These are phyloP conservation scores for Drosophila sproati DNA, from an alignment of 1,140 invertebrate genomes.

Conservation along the genomic window DNA sequence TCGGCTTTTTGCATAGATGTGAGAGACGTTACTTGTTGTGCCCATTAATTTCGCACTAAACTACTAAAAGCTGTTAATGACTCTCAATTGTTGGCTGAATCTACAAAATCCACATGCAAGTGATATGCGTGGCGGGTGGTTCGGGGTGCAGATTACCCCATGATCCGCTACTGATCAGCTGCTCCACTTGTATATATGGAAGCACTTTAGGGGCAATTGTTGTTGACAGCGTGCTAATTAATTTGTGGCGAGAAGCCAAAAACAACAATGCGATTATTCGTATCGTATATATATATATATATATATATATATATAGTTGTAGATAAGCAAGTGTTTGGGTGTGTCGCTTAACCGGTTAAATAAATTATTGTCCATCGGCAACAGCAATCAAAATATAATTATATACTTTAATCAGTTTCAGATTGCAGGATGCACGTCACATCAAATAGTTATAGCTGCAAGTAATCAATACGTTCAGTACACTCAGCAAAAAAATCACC, in stretches of 20 bases:
- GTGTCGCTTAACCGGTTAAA: neutral
- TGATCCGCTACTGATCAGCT: conserved; percentile 64
- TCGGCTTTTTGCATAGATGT: conserved; percentile 63
- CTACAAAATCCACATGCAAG: too few species aligned
- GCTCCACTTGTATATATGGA: conserved; percentile 50
- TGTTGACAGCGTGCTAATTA: conserved; percentile 69
- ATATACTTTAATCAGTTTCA: conserved; percentile 57
- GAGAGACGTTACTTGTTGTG: conserved; percentile 57
- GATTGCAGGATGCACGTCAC: conserved; percentile 41
- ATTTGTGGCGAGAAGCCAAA: conserved; percentile 13
- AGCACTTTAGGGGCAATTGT: conserved; percentile 49
- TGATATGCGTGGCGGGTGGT: neutral
- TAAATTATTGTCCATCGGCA: neutral
- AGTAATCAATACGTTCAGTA: conserved; percentile 54
- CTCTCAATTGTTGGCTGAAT: conserved; percentile 32
- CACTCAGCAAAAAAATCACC: too few species aligned
- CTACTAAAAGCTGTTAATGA: conserved; percentile 76
- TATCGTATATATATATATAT: conserved; percentile 10
- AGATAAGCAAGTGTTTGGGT: neutral
- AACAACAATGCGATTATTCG: conserved; percentile 13
- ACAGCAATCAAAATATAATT: conserved; percentile 32
- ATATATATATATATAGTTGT: conserved; percentile 1
- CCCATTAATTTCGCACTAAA: conserved; percentile 75
- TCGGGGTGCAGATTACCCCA: neutral
- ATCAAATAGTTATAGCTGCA: conserved; percentile 52